Percentiles rank a stretch among this genome's conserved stretches.
Conservation (phyloP, 2,888 invertebrate genomes). For the Callyntrura sp. region DNA sequence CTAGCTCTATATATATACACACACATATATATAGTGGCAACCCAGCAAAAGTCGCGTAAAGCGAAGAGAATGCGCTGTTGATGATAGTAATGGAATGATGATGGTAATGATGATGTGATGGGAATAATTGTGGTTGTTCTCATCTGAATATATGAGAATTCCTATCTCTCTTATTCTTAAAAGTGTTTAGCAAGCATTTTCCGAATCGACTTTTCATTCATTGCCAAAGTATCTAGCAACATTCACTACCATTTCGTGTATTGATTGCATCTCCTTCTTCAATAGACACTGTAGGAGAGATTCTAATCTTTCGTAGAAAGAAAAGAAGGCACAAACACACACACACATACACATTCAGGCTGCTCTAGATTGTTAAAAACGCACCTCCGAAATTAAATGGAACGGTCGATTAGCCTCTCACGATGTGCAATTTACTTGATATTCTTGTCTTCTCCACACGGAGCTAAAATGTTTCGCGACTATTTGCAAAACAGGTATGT, state of each 20-base stretch:
- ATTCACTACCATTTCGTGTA: conserved; percentile 14
- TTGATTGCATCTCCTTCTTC: conserved; percentile 40
- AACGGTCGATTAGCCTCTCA: conserved; percentile 69
- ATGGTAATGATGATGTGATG: conserved; percentile 55
- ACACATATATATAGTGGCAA: neutral
- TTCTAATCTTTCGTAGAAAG: conserved; percentile 23
- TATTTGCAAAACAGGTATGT: conserved; percentile 8
- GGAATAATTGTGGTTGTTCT: conserved; percentile 50
- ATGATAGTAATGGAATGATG: conserved; percentile 61
- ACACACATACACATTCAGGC: conserved; percentile 12
- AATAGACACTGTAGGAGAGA: conserved; percentile 9
- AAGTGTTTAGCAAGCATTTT: neutral
- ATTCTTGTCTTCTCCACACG: conserved; percentile 3
- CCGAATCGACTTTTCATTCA: conserved; percentile 13
- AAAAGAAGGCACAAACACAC: neutral
- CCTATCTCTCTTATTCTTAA: neutral
- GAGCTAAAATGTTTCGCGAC: neutral
- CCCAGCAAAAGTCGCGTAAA: conserved; percentile 9
- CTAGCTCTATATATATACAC: too few species aligned
- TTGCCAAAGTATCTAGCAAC: neutral
- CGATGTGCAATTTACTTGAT: conserved; percentile 63
- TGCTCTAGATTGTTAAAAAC: conserved; percentile 60
- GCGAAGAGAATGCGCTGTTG: conserved; percentile 29
- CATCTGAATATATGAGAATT: conserved; percentile 45
- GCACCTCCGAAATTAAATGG: conserved; percentile 60